A percentile compares a stretch with the other conserved stretches of the same genome.
phyloP scores from a whole-genome alignment of 2,888 invertebrate genomes.

The Xestoiulus laeticollis region DNA sequence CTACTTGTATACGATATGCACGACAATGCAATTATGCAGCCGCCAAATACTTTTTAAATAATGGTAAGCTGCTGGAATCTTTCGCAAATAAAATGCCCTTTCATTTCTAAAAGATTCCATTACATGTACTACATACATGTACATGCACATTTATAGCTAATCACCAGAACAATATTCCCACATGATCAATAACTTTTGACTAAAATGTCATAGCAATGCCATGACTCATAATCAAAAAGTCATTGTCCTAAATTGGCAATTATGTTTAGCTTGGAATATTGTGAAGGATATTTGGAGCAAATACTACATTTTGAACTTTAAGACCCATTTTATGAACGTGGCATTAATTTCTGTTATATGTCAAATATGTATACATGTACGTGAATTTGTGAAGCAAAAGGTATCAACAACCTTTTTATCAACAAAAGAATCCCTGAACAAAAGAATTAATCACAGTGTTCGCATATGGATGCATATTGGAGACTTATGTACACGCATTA shows the following conservation, averaged over 20 bases:
- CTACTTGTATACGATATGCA: too few species aligned
- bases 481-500: background rate
- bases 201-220: background rate
- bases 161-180: background rate
- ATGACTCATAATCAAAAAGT: background rate
- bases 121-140: too few species aligned
- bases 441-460: background rate
- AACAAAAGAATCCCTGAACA: conserved; percentile 1
- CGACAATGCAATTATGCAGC: too few species aligned
- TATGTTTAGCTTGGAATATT: background rate
- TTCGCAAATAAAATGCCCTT: too few species aligned
- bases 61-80: too few species aligned
- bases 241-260: background rate
- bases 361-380: background rate
- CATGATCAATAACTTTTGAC: background rate
- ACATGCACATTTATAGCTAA: too few species aligned
- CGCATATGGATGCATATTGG: background rate
- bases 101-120: too few species aligned
- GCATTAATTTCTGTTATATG: background rate
- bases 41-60: too few species aligned
- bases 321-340: background rate
- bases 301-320: background rate
- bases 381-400: background rate
- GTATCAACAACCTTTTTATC: conserved; percentile 6
- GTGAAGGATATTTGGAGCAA: background rate